These are phyloP conservation scores for Microhierax caerulescens DNA, from an alignment of 2,797 vertebrate species.

Conservation along the genomic window DNA sequence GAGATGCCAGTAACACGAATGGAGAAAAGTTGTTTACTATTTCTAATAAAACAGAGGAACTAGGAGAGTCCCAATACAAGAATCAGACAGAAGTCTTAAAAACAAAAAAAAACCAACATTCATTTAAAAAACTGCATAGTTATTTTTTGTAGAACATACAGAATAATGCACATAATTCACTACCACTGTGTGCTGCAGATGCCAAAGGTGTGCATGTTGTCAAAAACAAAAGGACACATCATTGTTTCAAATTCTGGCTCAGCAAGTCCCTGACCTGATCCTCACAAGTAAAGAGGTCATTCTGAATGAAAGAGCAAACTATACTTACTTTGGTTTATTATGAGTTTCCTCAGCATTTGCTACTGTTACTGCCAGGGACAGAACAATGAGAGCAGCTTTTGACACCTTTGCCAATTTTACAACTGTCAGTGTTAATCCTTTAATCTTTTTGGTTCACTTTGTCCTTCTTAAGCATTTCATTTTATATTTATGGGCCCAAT, in stretches of 20 bases:
- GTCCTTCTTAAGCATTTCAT: background rate
- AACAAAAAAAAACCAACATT: background rate
- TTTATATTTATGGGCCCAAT: background rate
- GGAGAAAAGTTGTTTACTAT: background rate
- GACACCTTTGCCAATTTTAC: background rate
- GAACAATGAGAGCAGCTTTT: background rate
- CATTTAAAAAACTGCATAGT: accelerated
- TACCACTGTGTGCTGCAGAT: background rate
- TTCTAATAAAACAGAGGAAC: background rate
- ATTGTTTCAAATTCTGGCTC: background rate
- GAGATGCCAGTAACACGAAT: background rate
- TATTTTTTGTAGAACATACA: background rate
- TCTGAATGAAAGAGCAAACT: background rate
- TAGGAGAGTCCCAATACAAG: accelerated
- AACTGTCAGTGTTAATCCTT: background rate
- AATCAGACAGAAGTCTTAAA: background rate
- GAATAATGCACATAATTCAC: background rate
- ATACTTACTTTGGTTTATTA: background rate
- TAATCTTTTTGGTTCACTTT: constrained; percentile 3
- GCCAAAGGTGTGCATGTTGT: background rate
- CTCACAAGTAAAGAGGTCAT: background rate
- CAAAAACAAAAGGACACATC: background rate
- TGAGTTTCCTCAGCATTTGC: background rate
- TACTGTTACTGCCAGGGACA: background rate
- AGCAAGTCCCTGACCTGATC: background rate